Base-by-base conservation (phyloP, 2,888 invertebrate species). In the Agonopterix heracliana region DNA sequence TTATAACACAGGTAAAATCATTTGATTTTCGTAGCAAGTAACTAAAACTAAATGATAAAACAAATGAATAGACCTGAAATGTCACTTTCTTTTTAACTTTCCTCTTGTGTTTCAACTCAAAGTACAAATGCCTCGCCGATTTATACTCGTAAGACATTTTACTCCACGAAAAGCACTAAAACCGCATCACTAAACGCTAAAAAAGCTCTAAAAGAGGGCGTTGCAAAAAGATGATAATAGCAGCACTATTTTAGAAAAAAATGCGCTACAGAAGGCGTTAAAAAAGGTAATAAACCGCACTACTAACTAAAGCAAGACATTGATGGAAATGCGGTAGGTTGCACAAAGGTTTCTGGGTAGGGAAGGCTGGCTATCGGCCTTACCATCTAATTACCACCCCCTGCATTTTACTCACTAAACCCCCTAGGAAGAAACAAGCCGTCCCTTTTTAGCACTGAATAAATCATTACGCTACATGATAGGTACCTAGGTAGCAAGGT, bases 331-430 rank as follows among this genome's bases (percentile, higher is more conserved):
- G 74, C 73, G 74, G 75, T 71, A 56, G 60, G 71, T 64, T 71
- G 72, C 71, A 71, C 74, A 68, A 68, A 61, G 59, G 59, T 67
- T 66, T 60, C 59, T 64, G 63, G 66, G 75, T 66, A 63, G 68
- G 67, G 64, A 66, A 65, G 59, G 60, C 57, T 66, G 69, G 73
- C 74, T 82, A 85, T 85, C 81, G 67, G 69, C 51, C 68, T 68
- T 70, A 73, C 68, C 72, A 84, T 86, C 84, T 85, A 82, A 81
- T 83, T 81, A 76, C 69, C 68, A 54, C 63, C 65, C 55, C 60
- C 64, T 71, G 68, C 66, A 71, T 63, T 12, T 41, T 12, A 9
- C 11, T 12, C 41, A 11, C 55, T 59, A 64, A 55, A 61, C 60
- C 64, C 69, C 65, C 54, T 55, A 50, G 52, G 51, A 57, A 66